phyloP scores from a whole-genome alignment of 1,140 invertebrate genomes.

The Drosophila erecta region DNA sequence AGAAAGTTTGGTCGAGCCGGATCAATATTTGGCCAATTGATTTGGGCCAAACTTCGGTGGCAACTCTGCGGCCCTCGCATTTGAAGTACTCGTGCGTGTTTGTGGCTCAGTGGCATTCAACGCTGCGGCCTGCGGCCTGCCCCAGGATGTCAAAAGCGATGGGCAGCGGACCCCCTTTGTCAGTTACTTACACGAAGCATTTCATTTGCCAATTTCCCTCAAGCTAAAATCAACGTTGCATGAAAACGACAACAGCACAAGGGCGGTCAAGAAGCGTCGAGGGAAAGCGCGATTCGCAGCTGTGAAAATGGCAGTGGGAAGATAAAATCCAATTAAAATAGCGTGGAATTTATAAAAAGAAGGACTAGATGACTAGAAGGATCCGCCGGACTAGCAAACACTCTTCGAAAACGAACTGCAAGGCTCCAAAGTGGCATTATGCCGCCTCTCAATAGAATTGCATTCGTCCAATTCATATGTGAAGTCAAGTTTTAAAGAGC shows the following conservation, averaged over 20 bases:
- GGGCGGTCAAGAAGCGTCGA: slow-evolving; percentile 3
- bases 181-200: slow-evolving; percentile 75
- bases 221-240: slow-evolving; percentile 73
- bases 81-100: slow-evolving; percentile 60
- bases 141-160: slow-evolving; percentile 66
- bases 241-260: slow-evolving; percentile 57
- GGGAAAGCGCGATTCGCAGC: slow-evolving; percentile 7
- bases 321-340: slow-evolving; percentile 81
- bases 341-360: slow-evolving; percentile 51
- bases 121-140: slow-evolving; percentile 36
- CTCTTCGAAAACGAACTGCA: slow-evolving; percentile 8
- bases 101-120: slow-evolving; percentile 57
- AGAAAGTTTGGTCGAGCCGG: slow-evolving; percentile 40
- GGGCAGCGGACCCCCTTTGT: slow-evolving; percentile 29
- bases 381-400: slow-evolving; percentile 20
- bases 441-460: neutral
- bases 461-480: neutral
- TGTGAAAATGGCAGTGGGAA: slow-evolving; percentile 67
- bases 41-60: slow-evolving; percentile 52
- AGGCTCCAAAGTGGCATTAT: neutral
- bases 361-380: slow-evolving; percentile 17
- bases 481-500: neutral
- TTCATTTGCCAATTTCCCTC: slow-evolving; percentile 74
- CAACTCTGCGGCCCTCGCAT: neutral
- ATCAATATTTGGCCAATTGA: slow-evolving; percentile 68